A percentile compares a stretch with the other conserved stretches of the same genome.
Conservation (phyloP, 2,113 vertebrate genomes). For the Xiphophorus maculatus region DNA sequence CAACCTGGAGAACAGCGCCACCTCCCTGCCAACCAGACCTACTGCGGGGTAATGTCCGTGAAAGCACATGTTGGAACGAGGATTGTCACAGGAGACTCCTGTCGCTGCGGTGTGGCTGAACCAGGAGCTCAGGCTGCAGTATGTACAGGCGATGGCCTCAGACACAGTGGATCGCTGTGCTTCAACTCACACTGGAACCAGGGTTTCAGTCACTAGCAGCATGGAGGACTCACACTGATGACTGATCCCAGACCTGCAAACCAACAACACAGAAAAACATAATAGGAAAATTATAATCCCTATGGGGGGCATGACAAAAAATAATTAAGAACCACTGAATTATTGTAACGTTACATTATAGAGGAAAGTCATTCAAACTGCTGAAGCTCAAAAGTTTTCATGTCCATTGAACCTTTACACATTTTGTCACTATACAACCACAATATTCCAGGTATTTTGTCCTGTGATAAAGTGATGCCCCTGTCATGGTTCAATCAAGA, state of each 20-base stretch:
- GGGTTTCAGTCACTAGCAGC: slow-evolving; percentile 34
- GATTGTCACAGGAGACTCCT: slow-evolving; percentile 62
- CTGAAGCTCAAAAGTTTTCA: too few relatives aligned
- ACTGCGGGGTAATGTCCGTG: slow-evolving; percentile 32
- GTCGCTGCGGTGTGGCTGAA: slow-evolving; percentile 52
- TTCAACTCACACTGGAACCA: slow-evolving; percentile 38
- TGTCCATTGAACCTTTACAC: too few relatives aligned
- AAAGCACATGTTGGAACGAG: slow-evolving; percentile 49
- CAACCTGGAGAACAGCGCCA: slow-evolving; percentile 21
- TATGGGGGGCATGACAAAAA: too few relatives aligned
- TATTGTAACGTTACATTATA: too few relatives aligned
- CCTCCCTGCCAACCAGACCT: slow-evolving; percentile 46
- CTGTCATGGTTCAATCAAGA: too few relatives aligned
- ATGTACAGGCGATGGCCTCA: slow-evolving; percentile 70
- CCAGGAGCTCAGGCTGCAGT: slow-evolving; percentile 46
- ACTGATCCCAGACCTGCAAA: slow-evolving; percentile 89
- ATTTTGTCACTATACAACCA: too few relatives aligned
- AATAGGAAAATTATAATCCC: too few relatives aligned
- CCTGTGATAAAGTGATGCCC: too few relatives aligned
- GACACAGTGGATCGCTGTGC: slow-evolving; percentile 17
- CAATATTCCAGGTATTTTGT: too few relatives aligned
- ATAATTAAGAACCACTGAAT: too few relatives aligned
- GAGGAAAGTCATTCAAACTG: too few relatives aligned
- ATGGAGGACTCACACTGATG: slow-evolving; percentile 88
- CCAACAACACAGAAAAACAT: slow-evolving; percentile 31